Evolutionary conservation across 2,797 vertebrate genomes (phyloP).

Genomic region (Pseudochromis fuscus): DNA sequence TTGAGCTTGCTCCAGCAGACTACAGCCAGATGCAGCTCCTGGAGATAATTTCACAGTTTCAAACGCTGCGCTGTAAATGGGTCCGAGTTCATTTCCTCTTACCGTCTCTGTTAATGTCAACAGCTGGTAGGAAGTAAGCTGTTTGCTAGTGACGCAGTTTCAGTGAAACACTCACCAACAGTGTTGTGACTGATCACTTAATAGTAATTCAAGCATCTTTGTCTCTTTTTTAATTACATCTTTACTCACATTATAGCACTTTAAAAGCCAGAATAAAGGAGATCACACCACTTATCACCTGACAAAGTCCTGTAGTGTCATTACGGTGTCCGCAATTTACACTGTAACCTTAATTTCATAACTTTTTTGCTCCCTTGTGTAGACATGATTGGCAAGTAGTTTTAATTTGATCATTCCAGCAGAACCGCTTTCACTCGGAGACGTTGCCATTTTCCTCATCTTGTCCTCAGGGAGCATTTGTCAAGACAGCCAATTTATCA

Average conservation of each 20-base stretch:
- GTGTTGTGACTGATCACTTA: background rate
- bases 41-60: slow-evolving; percentile 24
- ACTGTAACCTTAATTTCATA: slow-evolving; percentile 44
- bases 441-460: slow-evolving; percentile 56
- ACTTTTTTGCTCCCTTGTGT: slow-evolving; percentile 27
- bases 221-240: background rate
- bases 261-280: slow-evolving; percentile 4
- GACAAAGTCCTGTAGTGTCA: background rate
- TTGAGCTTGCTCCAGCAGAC: background rate
- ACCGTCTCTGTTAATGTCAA: slow-evolving; percentile 11
- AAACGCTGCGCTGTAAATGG: background rate
- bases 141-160: slow-evolving; percentile 12
- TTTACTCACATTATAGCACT: background rate
- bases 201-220: background rate
- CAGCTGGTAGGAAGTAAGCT: slow-evolving; percentile 12
- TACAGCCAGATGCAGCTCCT: slow-evolving; percentile 8
- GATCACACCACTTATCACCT: slow-evolving; percentile 9
- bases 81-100: slow-evolving; percentile 31
- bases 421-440: slow-evolving; percentile 53
- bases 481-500: slow-evolving; percentile 78
- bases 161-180: background rate
- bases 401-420: slow-evolving; percentile 67
- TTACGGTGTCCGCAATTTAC: slow-evolving; percentile 4
- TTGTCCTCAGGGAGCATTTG: slow-evolving; percentile 72
- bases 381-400: slow-evolving; percentile 47